phyloP scores from a whole-genome alignment of 2,888 invertebrate species.

The Notocelia uddmanniana region DNA sequence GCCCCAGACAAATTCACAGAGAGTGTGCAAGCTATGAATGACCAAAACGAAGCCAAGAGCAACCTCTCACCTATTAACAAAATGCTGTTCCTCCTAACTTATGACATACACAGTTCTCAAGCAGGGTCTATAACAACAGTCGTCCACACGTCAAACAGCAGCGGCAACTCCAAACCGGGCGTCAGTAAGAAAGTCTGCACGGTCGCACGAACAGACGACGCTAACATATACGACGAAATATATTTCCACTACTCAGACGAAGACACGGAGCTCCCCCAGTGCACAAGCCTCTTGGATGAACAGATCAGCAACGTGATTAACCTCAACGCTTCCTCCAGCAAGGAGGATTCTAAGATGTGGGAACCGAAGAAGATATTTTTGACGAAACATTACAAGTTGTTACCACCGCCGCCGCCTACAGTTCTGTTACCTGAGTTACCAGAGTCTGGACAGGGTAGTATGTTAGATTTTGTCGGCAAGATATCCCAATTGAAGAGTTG shows the following conservation, averaged over 20 bases:
- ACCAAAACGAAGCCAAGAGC: constrained; percentile 89
- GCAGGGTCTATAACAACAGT: constrained; percentile 79
- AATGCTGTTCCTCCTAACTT: constrained; percentile 88
- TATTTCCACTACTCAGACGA: constrained; percentile 87
- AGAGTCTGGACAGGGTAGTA: constrained; percentile 70
- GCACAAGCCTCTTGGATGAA: constrained; percentile 76
- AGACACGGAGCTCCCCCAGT: constrained; percentile 84
- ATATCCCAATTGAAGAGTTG: constrained; percentile 78
- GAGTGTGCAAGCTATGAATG: constrained; percentile 91
- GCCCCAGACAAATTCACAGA: constrained; percentile 68
- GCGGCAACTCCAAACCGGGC: constrained; percentile 82
- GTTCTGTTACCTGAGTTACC: constrained; percentile 72
- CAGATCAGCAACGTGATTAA: constrained; percentile 85
- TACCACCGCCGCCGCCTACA: constrained; percentile 71
- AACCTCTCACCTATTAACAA: constrained; percentile 70
- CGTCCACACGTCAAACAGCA: constrained; percentile 76
- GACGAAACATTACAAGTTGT: constrained; percentile 73
- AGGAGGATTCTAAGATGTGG: constrained; percentile 77
- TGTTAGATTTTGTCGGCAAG: constrained; percentile 78
- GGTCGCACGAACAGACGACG: constrained; percentile 71
- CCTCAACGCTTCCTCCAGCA: constrained; percentile 79
- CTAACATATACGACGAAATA: constrained; percentile 79
- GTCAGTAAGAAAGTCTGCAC: constrained; percentile 82
- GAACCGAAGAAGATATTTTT: constrained; percentile 76
- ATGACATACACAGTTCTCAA: constrained; percentile 88